These are phyloP conservation scores for Drosophila barbarae DNA, from an alignment of 2,888 invertebrate species.

Conservation along the genomic window DNA sequence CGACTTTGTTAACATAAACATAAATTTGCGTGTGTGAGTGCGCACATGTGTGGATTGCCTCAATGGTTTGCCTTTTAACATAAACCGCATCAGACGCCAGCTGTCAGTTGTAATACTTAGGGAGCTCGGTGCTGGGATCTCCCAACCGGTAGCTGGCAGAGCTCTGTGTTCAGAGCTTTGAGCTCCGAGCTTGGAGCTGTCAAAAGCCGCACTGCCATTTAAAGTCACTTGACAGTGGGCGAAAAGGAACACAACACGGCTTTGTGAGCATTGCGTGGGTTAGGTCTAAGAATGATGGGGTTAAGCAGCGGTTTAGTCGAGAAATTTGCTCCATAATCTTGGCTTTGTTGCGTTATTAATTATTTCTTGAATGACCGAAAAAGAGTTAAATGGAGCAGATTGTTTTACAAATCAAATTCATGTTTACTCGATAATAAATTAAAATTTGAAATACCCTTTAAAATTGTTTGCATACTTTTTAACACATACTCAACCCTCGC, in stretches of 20 bases:
- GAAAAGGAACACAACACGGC: constrained; percentile 21
- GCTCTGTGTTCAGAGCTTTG: constrained; percentile 5
- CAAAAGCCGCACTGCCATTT: constrained; percentile 68
- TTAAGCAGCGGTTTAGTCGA: constrained; percentile 2
- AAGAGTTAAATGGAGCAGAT: not conserved
- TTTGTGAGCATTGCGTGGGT: constrained; percentile 9
- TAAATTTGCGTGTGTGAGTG: constrained; percentile 60
- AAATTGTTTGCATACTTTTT: not conserved
- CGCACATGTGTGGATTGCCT: constrained; percentile 27
- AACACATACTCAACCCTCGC: not conserved
- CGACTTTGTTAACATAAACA: constrained; percentile 72
- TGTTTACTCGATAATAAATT: not conserved
- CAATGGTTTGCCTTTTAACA: constrained; percentile 51
- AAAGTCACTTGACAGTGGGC: constrained; percentile 63
- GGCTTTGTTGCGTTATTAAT: constrained; percentile 6
- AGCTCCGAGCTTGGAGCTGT: constrained; percentile 60
- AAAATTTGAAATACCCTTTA: not conserved
- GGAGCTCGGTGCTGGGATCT: constrained; percentile 1
- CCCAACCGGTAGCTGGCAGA: not conserved
- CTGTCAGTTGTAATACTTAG: constrained; percentile 67
- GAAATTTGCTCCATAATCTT: constrained; percentile 1
- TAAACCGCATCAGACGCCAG: constrained; percentile 68
- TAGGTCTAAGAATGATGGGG: constrained; percentile 4
- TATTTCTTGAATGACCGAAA: not conserved
- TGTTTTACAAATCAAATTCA: constrained; percentile 12